Percentiles rank a stretch among this genome's conserved stretches.
These are phyloP conservation scores for Hycleus phaleratus DNA, from an alignment of 1,140 invertebrate genomes.

Conservation along the genomic window DNA sequence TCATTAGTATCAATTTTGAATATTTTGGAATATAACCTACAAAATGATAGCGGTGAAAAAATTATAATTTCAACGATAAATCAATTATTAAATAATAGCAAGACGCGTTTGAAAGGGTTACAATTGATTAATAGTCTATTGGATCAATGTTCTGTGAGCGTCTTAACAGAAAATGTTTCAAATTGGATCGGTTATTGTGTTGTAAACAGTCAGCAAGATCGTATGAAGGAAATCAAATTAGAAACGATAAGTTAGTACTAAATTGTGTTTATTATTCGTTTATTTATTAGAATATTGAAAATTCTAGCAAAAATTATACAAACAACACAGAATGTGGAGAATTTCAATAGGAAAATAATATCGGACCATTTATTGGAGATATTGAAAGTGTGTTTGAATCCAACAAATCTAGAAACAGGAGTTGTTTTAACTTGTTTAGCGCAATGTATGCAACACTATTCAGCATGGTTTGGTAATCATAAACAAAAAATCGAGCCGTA, in stretches of 20 bases:
- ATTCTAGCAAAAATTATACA: conserved; percentile 1
- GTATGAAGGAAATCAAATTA: neutral
- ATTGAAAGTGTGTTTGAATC: neutral
- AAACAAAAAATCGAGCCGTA: conserved; percentile 4
- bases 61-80: neutral
- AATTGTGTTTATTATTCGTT: neutral
- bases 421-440: neutral
- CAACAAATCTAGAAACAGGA: neutral
- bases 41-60: too few species aligned
- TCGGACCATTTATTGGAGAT: neutral
- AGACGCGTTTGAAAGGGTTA: neutral
- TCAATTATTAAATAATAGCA: neutral
- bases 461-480: conserved; percentile 8
- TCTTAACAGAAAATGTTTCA: neutral
- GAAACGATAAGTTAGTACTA: neutral
- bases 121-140: neutral
- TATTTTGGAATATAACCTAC: too few species aligned
- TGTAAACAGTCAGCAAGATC: neutral
- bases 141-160: neutral
- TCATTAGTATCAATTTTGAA: too few species aligned
- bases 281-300: too few species aligned
- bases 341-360: neutral
- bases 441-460: conserved; percentile 1
- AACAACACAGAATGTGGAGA: neutral
- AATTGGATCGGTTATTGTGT: neutral